Conservation (phyloP, 2,797 vertebrate species). For the Caiman crocodilus region DNA sequence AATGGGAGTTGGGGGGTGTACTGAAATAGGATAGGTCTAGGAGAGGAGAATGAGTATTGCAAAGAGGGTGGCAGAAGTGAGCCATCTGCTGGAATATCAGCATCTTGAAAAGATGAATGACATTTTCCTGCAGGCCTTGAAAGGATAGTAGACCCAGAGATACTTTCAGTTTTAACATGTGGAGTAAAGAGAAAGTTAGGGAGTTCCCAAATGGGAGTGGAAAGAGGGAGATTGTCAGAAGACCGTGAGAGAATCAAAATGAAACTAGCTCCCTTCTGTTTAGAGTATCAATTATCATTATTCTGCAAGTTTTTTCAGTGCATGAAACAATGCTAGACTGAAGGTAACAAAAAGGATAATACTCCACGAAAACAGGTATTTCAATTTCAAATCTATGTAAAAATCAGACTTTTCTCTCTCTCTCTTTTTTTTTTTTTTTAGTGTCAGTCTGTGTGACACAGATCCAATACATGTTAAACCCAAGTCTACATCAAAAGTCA, state of each 20-base stretch:
- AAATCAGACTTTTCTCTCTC: neutral
- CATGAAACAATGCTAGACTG: neutral
- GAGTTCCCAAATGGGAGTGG: neutral
- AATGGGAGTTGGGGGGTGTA: neutral
- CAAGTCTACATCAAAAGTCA: neutral
- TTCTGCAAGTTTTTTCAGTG: neutral
- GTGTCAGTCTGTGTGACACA: neutral
- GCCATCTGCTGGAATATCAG: neutral
- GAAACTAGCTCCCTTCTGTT: neutral
- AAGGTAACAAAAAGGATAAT: neutral
- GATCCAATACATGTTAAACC: neutral
- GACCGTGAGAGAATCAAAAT: neutral
- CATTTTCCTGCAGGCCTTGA: neutral
- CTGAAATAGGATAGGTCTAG: neutral
- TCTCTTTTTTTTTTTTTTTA: neutral
- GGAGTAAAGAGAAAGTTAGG: neutral
- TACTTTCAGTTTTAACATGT: neutral
- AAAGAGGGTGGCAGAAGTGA: neutral
- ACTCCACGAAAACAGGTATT: neutral
- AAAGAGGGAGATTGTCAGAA: neutral
- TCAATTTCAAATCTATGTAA: neutral
- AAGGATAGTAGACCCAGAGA: neutral
- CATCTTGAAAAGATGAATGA: neutral
- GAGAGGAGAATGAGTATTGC: neutral
- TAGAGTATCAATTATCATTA: too few species aligned